These are phyloP conservation scores for Rhabdophis nuchalis DNA, from an alignment of 2,797 vertebrate species.

Conservation along the genomic window DNA sequence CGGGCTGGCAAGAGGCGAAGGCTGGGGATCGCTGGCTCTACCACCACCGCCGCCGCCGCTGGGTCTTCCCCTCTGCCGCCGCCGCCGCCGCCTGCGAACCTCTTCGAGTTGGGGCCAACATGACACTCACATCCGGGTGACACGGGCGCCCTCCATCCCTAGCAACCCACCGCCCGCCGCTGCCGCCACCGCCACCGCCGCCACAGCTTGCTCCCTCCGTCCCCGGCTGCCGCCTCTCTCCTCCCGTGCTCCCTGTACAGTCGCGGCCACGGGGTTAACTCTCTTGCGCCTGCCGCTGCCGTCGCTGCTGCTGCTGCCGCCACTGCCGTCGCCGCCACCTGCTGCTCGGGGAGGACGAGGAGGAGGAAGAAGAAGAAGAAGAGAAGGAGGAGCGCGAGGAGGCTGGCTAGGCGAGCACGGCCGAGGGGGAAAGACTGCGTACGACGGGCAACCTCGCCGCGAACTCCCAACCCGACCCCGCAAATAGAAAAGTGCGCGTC, in stretches of 20 bases:
- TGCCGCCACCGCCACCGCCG: constrained; percentile 56
- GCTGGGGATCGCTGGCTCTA: constrained; percentile 48
- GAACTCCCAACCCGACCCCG: not conserved
- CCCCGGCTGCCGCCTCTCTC: constrained; percentile 51
- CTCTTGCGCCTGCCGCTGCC: constrained; percentile 30
- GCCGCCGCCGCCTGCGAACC: constrained; percentile 56
- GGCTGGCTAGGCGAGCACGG: not conserved
- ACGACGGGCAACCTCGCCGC: not conserved
- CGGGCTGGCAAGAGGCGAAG: constrained; percentile 45
- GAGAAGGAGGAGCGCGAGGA: not conserved
- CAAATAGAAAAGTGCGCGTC: not conserved
- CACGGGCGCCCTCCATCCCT: constrained; percentile 69
- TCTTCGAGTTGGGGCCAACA: constrained; percentile 74
- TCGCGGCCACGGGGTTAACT: not conserved
- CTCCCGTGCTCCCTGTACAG: not conserved
- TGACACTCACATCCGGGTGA: constrained; percentile 87
- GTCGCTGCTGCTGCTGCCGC: constrained; percentile 40
- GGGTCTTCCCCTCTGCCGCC: constrained; percentile 39
- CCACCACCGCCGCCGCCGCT: constrained; percentile 41
- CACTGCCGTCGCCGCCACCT: constrained; percentile 17
- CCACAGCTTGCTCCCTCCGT: constrained; percentile 41
- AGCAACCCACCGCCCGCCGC: constrained; percentile 65
- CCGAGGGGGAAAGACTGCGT: not conserved
- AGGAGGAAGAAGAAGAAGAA: not conserved
- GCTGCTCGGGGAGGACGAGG: not conserved